Evolutionary conservation across 2,113 vertebrate species (phyloP).

Genomic region (Proteles cristata): DNA sequence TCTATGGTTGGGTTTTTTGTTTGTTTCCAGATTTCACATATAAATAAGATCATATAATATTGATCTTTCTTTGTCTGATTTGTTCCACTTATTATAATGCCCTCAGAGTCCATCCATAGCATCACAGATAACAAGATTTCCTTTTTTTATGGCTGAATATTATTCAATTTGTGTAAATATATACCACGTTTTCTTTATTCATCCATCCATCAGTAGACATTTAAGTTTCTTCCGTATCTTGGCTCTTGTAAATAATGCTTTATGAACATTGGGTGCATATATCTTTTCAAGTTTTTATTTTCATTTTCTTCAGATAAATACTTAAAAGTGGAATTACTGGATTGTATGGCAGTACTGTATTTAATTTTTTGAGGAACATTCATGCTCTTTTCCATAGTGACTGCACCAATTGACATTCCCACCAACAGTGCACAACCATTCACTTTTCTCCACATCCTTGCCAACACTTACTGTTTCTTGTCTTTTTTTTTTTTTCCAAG

Average conservation of each 20-base stretch:
- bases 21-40: neutral
- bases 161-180: neutral
- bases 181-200: neutral
- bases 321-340: neutral
- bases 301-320: neutral
- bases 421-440: neutral
- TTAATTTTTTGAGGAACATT: neutral
- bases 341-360: neutral
- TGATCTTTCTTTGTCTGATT: neutral
- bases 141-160: neutral
- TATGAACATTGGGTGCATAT: neutral
- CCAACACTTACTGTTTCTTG: neutral
- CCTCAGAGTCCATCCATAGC: neutral
- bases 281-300: neutral
- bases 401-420: neutral
- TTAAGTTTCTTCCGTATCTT: neutral
- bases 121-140: neutral
- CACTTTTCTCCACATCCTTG: neutral
- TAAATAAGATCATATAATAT: neutral
- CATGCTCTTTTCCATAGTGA: neutral
- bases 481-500: neutral
- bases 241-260: neutral
- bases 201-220: neutral
- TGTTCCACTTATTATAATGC: neutral
- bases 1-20: neutral